Conservation (phyloP, 1,140 invertebrate genomes). For the Aphelenchoides besseyi region DNA sequence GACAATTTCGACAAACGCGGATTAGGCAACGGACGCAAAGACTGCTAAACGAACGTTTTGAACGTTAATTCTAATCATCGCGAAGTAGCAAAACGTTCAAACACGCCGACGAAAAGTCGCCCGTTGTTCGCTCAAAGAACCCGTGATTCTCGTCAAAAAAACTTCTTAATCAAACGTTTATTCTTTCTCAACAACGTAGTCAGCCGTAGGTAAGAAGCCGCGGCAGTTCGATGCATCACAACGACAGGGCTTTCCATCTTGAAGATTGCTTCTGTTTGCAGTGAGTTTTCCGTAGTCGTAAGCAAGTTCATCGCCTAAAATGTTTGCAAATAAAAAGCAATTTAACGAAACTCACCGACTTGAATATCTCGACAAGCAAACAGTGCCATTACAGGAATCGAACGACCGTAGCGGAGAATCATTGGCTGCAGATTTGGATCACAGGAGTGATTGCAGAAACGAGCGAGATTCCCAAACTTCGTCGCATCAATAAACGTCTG, state of each 20-base stretch:
- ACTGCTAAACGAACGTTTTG: no score
- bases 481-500: conserved; percentile 82
- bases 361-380: conserved; percentile 41
- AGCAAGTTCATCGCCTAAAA: conserved; percentile 38
- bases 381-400: conserved; percentile 27
- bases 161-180: not conserved
- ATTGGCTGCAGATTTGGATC: conserved; percentile 76
- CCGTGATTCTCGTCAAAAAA: not conserved
- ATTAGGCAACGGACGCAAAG: no score
- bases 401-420: conserved; percentile 32
- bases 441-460: conserved; percentile 99
- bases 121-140: not conserved
- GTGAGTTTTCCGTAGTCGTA: conserved; percentile 32
- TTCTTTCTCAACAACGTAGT: conserved; percentile 8
- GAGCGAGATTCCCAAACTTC: conserved; percentile 90
- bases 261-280: not conserved
- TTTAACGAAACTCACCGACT: conserved; percentile 13
- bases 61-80: no score
- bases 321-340: conserved; percentile 6
- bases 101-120: not conserved
- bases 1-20: no score
- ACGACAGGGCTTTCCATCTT: conserved; percentile 23
- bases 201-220: not conserved
- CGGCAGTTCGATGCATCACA: conserved; percentile 17
- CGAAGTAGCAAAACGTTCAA: not conserved